Percentiles rank a stretch among this genome's conserved stretches.
Conservation (phyloP, 2,888 invertebrate genomes). For the Cremastobaeus sp. region DNA sequence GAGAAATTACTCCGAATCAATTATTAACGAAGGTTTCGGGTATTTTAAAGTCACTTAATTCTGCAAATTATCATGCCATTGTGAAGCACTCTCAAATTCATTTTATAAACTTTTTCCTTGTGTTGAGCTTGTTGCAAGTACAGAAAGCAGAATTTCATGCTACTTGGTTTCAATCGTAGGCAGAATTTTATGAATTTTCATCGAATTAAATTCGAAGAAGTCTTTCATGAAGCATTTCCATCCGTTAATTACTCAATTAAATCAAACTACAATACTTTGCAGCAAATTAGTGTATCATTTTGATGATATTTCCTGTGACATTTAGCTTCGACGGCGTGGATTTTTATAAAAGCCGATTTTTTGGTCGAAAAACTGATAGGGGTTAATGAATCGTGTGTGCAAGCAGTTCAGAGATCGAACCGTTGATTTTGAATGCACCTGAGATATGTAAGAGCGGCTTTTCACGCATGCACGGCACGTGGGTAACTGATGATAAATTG, state of each 20-base stretch:
- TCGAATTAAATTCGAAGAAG: too few relatives aligned
- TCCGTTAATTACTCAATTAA: too few relatives aligned
- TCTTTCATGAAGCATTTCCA: too few relatives aligned
- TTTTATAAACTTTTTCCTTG: too few relatives aligned
- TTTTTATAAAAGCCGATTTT: slow-evolving; percentile 15
- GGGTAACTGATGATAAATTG: slow-evolving; percentile 58
- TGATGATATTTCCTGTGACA: neutral
- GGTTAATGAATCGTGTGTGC: slow-evolving; percentile 24
- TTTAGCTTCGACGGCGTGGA: neutral
- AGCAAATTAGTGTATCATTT: neutral
- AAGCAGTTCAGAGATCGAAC: slow-evolving; percentile 13
- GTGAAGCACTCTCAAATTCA: neutral
- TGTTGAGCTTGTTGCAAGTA: neutral
- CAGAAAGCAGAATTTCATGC: neutral
- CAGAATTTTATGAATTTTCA: too few relatives aligned
- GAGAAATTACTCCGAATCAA: slow-evolving; percentile 30
- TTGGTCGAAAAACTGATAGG: slow-evolving; percentile 27
- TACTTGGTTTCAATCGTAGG: too few relatives aligned
- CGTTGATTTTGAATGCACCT: slow-evolving; percentile 52
- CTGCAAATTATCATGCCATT: neutral
- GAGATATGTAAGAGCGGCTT: slow-evolving; percentile 35
- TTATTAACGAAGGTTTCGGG: slow-evolving; percentile 20
- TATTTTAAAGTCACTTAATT: slow-evolving; percentile 10
- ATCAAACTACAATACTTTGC: too few relatives aligned
- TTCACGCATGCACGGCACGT: slow-evolving; percentile 51